Evolutionary conservation across 2,113 vertebrate species (phyloP).

Genomic region (Amphiprion percula): DNA sequence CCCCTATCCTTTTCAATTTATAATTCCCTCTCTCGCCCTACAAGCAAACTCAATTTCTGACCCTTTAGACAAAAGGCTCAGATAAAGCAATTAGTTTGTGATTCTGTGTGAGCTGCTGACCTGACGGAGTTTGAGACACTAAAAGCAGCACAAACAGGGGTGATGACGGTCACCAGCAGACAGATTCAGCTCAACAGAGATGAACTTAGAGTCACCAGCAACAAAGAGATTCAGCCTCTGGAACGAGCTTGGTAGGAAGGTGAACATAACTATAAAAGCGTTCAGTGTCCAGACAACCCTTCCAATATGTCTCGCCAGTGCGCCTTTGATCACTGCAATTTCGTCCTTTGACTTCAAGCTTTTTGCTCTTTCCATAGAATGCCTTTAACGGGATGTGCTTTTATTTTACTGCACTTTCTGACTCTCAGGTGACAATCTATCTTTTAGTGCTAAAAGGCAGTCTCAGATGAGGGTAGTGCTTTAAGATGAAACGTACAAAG

Average conservation of each 20-base stretch:
- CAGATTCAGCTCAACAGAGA: slow-evolving; percentile 45
- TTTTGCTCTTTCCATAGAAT: background rate
- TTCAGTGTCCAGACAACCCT: slow-evolving; percentile 37
- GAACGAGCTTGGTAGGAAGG: slow-evolving; percentile 21
- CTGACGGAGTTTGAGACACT: slow-evolving; percentile 56
- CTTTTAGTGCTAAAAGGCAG: slow-evolving; percentile 23
- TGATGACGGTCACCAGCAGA: slow-evolving; percentile 61
- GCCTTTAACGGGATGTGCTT: slow-evolving; percentile 12
- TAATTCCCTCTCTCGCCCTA: slow-evolving; percentile 69
- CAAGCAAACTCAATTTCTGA: slow-evolving; percentile 79
- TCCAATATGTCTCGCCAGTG: slow-evolving; percentile 12
- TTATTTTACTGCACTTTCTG: slow-evolving; percentile 32
- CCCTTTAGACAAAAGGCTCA: slow-evolving; percentile 77
- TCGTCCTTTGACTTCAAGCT: slow-evolving; percentile 31
- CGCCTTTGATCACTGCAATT: slow-evolving; percentile 50
- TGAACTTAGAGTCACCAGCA: slow-evolving; percentile 52
- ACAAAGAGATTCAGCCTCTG: slow-evolving; percentile 53
- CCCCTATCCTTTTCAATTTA: slow-evolving; percentile 75
- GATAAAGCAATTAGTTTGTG: slow-evolving; percentile 81
- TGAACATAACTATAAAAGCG: slow-evolving; percentile 35
- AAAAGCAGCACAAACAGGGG: slow-evolving; percentile 62
- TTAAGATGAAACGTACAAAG: slow-evolving; percentile 35
- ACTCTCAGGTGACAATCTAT: slow-evolving; percentile 27
- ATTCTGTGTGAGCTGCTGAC: slow-evolving; percentile 62
- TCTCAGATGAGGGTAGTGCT: slow-evolving; percentile 11